phyloP scores from a whole-genome alignment of 1,140 invertebrate genomes.

The Ectropis grisescens region DNA sequence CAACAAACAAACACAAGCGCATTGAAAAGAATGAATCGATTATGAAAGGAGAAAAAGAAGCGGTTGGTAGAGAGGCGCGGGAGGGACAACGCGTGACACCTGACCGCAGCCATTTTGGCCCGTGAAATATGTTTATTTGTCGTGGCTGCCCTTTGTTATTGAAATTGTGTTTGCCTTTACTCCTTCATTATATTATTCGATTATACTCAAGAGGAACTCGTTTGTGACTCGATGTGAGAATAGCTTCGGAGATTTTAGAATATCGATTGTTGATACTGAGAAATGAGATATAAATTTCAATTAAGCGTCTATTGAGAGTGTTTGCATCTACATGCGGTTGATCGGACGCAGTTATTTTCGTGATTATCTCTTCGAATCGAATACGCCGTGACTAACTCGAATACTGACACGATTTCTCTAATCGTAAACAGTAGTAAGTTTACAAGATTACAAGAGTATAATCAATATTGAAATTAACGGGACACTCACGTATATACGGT shows the following conservation, averaged over 20 bases:
- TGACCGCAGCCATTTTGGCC: constrained; percentile 67
- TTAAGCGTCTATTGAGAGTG: constrained; percentile 57
- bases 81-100: constrained; percentile 48
- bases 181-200: constrained; percentile 68
- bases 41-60: constrained; percentile 49
- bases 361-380: constrained; percentile 47
- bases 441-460: constrained; percentile 2
- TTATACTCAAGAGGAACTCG: constrained; percentile 57
- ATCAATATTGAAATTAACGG: too few relatives aligned
- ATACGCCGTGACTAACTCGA: constrained; percentile 32
- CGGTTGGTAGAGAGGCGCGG: constrained; percentile 9
- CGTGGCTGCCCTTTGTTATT: constrained; percentile 66
- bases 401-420: constrained; percentile 31
- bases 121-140: constrained; percentile 71
- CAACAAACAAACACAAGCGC: constrained; percentile 46
- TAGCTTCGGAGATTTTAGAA: constrained; percentile 62
- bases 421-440: constrained; percentile 17
- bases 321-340: constrained; percentile 29
- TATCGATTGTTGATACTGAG: constrained; percentile 68
- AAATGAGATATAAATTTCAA: constrained; percentile 69
- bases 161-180: constrained; percentile 68
- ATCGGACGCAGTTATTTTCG: constrained; percentile 41
- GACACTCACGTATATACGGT: too few relatives aligned
- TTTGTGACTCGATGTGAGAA: constrained; percentile 61
- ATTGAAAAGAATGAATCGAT: constrained; percentile 58